Conservation (phyloP, 2,888 invertebrate species). For the Machimus atricapillus region DNA sequence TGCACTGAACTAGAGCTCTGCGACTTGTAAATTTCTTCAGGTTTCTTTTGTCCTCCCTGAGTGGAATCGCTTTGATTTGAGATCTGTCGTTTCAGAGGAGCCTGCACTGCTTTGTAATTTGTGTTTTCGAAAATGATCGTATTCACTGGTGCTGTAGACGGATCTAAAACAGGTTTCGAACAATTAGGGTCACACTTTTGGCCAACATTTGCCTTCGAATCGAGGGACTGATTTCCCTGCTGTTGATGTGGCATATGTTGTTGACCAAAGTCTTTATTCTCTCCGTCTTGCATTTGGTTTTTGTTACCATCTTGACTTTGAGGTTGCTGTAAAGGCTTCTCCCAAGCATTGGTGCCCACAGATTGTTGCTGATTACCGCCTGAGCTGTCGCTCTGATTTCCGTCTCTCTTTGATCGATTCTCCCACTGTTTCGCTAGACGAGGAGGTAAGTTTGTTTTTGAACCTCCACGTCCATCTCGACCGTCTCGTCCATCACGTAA, state of each 20-base stretch:
- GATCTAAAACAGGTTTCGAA: conserved; percentile 67
- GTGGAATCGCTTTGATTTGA: conserved; percentile 52
- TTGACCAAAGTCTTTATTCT: conserved; percentile 32
- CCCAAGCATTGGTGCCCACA: conserved; percentile 74
- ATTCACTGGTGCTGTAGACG: conserved; percentile 81
- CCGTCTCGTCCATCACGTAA: conserved; percentile 48
- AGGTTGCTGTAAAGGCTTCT: conserved; percentile 71
- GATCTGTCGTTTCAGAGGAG: conserved; percentile 63
- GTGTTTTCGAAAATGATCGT: conserved; percentile 93
- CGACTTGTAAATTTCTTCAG: conserved; percentile 47
- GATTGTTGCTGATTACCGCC: conserved; percentile 22
- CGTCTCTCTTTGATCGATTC: conserved; percentile 63
- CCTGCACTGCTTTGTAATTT: conserved; percentile 79
- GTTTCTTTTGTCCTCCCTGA: conserved; percentile 47
- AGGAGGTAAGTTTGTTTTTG: conserved; percentile 75
- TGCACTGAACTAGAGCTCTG: conserved; percentile 43
- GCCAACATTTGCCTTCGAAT: neutral
- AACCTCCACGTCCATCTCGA: conserved; percentile 56
- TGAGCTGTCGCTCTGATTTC: conserved; percentile 16
- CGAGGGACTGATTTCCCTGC: neutral
- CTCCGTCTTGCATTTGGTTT: conserved; percentile 23
- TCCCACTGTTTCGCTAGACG: conserved; percentile 79
- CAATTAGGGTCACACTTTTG: conserved; percentile 39
- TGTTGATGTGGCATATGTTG: conserved; percentile 30
- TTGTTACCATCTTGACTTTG: conserved; percentile 49